These are phyloP conservation scores for Drosophila tripunctata DNA, from an alignment of 2,888 invertebrate species.

Conservation along the genomic window DNA sequence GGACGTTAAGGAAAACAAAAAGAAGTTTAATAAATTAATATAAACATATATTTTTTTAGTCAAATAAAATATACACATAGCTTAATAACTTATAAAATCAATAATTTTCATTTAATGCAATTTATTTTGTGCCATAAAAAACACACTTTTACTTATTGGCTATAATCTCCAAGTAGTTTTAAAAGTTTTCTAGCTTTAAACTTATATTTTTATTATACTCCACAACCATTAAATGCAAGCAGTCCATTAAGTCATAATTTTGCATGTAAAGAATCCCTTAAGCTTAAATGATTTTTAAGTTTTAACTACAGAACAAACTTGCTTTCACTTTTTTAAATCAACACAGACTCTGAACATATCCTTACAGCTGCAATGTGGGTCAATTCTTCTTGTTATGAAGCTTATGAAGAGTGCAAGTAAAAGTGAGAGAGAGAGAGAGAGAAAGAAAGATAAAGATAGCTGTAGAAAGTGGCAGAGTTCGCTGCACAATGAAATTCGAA, in stretches of 20 bases:
- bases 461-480: constrained; percentile 61
- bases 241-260: neutral
- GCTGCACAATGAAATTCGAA: constrained; percentile 62
- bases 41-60: too few species aligned
- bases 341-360: constrained; percentile 1
- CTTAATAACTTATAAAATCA: too few species aligned
- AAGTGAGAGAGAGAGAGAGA: neutral
- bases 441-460: constrained; percentile 24
- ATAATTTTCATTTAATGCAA: too few species aligned
- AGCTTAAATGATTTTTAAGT: constrained; percentile 11
- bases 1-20: too few species aligned
- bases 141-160: too few species aligned
- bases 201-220: neutral
- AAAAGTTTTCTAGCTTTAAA: neutral
- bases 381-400: constrained; percentile 52
- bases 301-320: neutral
- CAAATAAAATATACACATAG: too few species aligned
- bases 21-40: too few species aligned
- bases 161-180: too few species aligned
- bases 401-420: neutral
- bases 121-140: too few species aligned
- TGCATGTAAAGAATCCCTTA: neutral
- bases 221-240: neutral
- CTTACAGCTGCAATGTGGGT: constrained; percentile 52
- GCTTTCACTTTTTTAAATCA: constrained; percentile 16